Evolutionary conservation across 2,888 invertebrate species (phyloP).

Genomic region (Watsonalla binaria): DNA sequence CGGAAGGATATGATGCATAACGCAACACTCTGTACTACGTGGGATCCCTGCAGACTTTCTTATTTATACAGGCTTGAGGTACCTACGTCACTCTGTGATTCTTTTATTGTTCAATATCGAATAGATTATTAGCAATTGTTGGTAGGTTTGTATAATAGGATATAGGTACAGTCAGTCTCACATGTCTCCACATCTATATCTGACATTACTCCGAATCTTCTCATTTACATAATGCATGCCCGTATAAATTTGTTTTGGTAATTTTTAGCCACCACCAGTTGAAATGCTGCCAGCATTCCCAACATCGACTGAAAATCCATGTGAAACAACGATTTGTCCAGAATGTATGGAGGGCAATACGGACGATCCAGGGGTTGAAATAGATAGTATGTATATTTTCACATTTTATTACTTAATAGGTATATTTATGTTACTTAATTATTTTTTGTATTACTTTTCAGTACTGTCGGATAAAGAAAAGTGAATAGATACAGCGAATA

Average conservation of each 20-base stretch:
- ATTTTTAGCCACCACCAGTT: slow-evolving; percentile 55
- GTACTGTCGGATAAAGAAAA: no score
- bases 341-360: slow-evolving; percentile 58
- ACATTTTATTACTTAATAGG: no score
- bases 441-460: no score
- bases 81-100: no score
- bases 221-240: background rate
- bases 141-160: no score
- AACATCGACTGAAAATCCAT: slow-evolving; percentile 57
- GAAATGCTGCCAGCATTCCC: slow-evolving; percentile 62
- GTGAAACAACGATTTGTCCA: slow-evolving; percentile 61
- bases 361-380: slow-evolving; percentile 35
- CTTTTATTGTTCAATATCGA: no score
- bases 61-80: slow-evolving; percentile 71
- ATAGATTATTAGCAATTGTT: background rate
- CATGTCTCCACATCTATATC: background rate
- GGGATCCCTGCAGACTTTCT: slow-evolving; percentile 68
- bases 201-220: no score
- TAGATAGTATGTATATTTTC: slow-evolving; percentile 32
- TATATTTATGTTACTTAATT: no score
- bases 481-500: no score
- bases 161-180: background rate
- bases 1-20: slow-evolving; percentile 70
- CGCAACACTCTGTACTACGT: slow-evolving; percentile 61
- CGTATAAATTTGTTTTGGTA: slow-evolving; percentile 2